phyloP scores from a whole-genome alignment of 2,888 invertebrate species.

The Andrena dorsata region DNA sequence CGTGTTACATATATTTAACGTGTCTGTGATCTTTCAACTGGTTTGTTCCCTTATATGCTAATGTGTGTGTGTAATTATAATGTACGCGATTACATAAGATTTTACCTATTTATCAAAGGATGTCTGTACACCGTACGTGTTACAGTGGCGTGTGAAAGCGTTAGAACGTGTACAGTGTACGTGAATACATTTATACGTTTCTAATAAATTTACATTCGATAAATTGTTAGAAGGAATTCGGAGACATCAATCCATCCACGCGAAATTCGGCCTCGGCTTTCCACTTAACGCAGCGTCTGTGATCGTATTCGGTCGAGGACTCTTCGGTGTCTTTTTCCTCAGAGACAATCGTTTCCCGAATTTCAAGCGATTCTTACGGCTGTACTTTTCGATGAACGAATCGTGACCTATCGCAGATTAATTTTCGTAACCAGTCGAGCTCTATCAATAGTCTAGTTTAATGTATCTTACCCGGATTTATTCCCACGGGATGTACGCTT shows the following conservation, averaged over 20 bases:
- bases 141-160: slow-evolving; percentile 36
- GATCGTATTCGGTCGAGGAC: slow-evolving; percentile 40
- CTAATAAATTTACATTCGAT: slow-evolving; percentile 65
- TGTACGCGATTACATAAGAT: slow-evolving; percentile 42
- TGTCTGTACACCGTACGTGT: slow-evolving; percentile 38
- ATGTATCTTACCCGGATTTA: slow-evolving; percentile 89
- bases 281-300: slow-evolving; percentile 26
- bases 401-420: slow-evolving; percentile 79
- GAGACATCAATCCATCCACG: slow-evolving; percentile 73
- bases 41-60: slow-evolving; percentile 44
- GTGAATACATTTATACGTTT: slow-evolving; percentile 73
- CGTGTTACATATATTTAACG: slow-evolving; percentile 43
- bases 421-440: slow-evolving; percentile 18
- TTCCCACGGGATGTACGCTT: slow-evolving; percentile 87
- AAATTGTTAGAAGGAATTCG: slow-evolving; percentile 34
- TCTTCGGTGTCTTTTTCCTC: slow-evolving; percentile 51
- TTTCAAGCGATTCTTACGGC: slow-evolving; percentile 61
- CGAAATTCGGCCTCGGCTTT: slow-evolving; percentile 64
- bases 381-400: slow-evolving; percentile 77
- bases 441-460: background rate
- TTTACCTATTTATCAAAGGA: slow-evolving; percentile 61
- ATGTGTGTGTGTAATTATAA: slow-evolving; percentile 38
- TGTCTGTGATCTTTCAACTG: slow-evolving; percentile 62
- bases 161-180: slow-evolving; percentile 54
- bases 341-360: slow-evolving; percentile 54